These are phyloP conservation scores for Sceloporus tristichus DNA, from an alignment of 2,113 vertebrate species.

Conservation along the genomic window DNA sequence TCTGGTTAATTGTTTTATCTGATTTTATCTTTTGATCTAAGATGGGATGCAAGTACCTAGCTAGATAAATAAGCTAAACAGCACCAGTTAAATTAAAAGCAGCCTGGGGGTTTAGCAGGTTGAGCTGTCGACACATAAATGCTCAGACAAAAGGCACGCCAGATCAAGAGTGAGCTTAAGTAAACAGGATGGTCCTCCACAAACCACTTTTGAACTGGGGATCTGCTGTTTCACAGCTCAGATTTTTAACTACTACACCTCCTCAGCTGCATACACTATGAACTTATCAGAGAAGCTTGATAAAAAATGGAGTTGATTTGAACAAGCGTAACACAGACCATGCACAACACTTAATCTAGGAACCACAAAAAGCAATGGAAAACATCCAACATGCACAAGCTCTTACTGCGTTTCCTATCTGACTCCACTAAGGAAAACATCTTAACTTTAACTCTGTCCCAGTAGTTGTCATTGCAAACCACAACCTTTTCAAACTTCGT, in stretches of 20 bases:
- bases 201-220: too few relatives aligned
- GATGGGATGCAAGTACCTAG: too few relatives aligned
- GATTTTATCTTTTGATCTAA: too few relatives aligned
- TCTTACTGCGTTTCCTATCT: background rate
- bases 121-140: background rate
- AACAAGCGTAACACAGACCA: background rate
- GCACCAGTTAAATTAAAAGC: background rate
- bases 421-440: background rate
- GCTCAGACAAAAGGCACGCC: background rate
- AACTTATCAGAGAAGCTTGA: background rate
- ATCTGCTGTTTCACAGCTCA: background rate
- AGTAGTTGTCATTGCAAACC: background rate
- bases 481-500: background rate
- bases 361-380: background rate
- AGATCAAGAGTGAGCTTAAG: background rate
- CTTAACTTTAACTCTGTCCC: conserved; percentile 3
- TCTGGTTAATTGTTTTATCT: too few relatives aligned
- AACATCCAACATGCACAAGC: background rate
- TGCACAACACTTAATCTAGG: background rate
- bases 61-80: background rate
- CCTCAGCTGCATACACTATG: background rate
- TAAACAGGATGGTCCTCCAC: background rate
- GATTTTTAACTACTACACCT: too few relatives aligned
- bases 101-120: background rate
- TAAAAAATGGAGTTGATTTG: background rate